Percentiles rank a stretch among this genome's conserved stretches.
These are phyloP conservation scores for Madoqua kirkii DNA, from an alignment of 2,113 vertebrate genomes.

Conservation along the genomic window DNA sequence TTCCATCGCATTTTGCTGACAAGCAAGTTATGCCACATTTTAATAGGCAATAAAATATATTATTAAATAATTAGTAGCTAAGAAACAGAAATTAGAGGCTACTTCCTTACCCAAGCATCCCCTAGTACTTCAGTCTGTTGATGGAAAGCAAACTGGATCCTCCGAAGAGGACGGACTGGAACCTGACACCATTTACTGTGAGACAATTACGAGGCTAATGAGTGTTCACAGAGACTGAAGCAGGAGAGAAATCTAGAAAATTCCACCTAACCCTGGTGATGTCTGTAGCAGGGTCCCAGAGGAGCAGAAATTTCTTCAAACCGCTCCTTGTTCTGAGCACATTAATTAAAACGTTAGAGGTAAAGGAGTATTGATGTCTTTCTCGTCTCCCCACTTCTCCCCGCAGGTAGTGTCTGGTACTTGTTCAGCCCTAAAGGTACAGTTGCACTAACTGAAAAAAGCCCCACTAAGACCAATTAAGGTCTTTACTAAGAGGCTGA, in stretches of 20 bases:
- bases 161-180: constrained; percentile 78
- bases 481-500: constrained; percentile 94
- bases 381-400: constrained; percentile 79
- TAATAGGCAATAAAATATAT: constrained; percentile 88
- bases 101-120: constrained; percentile 79
- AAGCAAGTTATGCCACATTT: constrained; percentile 85
- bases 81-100: constrained; percentile 84
- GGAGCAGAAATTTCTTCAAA: constrained; percentile 80
- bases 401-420: constrained; percentile 84
- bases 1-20: constrained; percentile 85
- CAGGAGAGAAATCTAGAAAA: constrained; percentile 82
- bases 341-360: constrained; percentile 97
- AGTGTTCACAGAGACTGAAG: constrained; percentile 78
- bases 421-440: constrained; percentile 87
- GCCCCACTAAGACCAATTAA: constrained; percentile 99
- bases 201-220: constrained; percentile 84
- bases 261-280: constrained; percentile 77
- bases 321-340: constrained; percentile 86
- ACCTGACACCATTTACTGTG: constrained; percentile 82
- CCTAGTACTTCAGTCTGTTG: constrained; percentile 78
- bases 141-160: constrained; percentile 80
- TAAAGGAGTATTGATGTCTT: constrained; percentile 92
- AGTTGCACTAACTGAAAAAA: constrained; percentile 90
- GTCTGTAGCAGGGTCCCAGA: constrained; percentile 78
- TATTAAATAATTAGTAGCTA: constrained; percentile 90